Evolutionary conservation across 2,113 vertebrate genomes (phyloP).

Genomic region (Hassar affinis): DNA sequence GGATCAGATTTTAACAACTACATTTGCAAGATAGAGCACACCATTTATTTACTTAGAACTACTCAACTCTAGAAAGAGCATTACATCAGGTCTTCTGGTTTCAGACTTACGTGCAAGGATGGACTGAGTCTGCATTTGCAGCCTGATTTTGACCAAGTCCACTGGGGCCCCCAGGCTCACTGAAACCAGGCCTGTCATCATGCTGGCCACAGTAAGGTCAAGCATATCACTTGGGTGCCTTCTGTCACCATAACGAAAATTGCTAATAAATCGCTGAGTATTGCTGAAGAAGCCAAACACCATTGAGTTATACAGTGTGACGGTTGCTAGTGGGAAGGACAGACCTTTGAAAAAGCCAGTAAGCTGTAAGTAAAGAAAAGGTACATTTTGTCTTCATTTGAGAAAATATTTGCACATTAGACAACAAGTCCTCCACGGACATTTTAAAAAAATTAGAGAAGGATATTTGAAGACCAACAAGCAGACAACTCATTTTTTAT

Average conservation of each 20-base stretch:
- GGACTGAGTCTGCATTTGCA: constrained; percentile 90
- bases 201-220: constrained; percentile 83
- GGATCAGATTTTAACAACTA: neutral
- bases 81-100: neutral
- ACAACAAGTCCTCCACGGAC: neutral
- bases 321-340: constrained; percentile 92
- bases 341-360: constrained; percentile 94
- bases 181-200: constrained; percentile 79
- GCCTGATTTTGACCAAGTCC: constrained; percentile 92
- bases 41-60: neutral
- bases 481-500: neutral
- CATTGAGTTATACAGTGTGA: constrained; percentile 87
- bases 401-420: neutral
- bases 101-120: constrained; percentile 73
- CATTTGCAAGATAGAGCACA: neutral
- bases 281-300: constrained; percentile 93
- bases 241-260: constrained; percentile 67
- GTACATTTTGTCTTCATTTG: neutral
- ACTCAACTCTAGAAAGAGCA: neutral
- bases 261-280: constrained; percentile 78
- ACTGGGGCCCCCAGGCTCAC: constrained; percentile 85
- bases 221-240: constrained; percentile 59
- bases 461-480: neutral
- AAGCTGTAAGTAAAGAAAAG: constrained; percentile 66
- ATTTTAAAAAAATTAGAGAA: neutral